phyloP scores from a whole-genome alignment of 2,888 invertebrate genomes.

The Coremacera marginata region DNA sequence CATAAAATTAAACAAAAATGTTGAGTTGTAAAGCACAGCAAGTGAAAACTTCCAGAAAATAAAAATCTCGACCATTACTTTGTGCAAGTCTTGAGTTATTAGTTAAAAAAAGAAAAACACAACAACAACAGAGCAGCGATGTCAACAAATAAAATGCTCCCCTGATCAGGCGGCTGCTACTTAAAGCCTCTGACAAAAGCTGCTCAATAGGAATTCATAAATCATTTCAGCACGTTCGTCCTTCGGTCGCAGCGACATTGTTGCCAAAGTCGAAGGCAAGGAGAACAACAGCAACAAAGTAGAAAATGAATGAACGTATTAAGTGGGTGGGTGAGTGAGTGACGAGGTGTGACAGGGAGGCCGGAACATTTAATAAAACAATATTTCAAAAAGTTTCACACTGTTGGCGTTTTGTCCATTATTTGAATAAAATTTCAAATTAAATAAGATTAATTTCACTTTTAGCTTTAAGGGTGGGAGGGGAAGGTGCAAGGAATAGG shows the following conservation, averaged over 20 bases:
- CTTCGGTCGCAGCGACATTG: neutral
- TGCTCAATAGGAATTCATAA: conserved; percentile 15
- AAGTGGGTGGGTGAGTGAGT: neutral
- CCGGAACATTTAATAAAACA: conserved; percentile 56
- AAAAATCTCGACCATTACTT: no score
- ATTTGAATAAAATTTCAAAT: conserved; percentile 63
- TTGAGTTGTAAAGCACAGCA: no score
- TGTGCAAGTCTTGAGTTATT: neutral
- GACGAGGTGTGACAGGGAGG: neutral
- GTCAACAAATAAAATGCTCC: neutral
- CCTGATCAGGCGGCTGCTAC: neutral
- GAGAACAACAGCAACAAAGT: conserved; percentile 11
- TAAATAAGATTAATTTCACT: conserved; percentile 64
- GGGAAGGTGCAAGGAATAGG: neutral
- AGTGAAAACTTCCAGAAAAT: no score
- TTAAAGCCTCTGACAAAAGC: conserved; percentile 9
- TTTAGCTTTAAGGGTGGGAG: conserved; percentile 9
- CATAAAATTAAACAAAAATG: no score
- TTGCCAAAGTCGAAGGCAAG: neutral
- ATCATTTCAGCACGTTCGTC: conserved; percentile 1
- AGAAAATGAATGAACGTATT: neutral
- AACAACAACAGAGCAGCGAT: neutral
- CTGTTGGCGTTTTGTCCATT: conserved; percentile 51
- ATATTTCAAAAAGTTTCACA: conserved; percentile 54
- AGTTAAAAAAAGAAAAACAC: neutral